These are phyloP conservation scores for Craniophora ligustri DNA, from an alignment of 2,888 invertebrate species.

Conservation along the genomic window DNA sequence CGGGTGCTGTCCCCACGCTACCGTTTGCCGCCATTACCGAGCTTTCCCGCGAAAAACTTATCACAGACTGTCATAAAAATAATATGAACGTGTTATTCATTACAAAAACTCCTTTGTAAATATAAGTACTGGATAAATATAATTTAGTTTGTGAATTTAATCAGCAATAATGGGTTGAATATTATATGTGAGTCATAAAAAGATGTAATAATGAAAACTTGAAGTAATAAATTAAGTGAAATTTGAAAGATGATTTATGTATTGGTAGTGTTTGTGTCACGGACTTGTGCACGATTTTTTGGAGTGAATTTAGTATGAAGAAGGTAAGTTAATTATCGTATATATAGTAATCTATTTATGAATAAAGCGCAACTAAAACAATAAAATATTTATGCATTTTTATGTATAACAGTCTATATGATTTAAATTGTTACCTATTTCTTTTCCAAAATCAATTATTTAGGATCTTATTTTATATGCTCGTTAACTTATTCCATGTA, in stretches of 20 bases:
- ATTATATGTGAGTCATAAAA: slow-evolving; percentile 11
- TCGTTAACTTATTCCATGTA: no score
- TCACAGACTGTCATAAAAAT: slow-evolving; percentile 52
- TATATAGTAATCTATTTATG: neutral
- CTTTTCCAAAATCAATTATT: no score
- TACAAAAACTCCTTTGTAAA: slow-evolving; percentile 8
- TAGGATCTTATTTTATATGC: no score
- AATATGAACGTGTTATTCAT: slow-evolving; percentile 26
- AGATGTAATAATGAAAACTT: slow-evolving; percentile 4
- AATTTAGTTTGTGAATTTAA: slow-evolving; percentile 2
- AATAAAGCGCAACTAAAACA: neutral
- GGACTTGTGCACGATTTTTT: slow-evolving; percentile 34
- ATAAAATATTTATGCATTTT: no score
- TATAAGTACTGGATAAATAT: neutral
- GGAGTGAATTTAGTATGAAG: slow-evolving; percentile 18
- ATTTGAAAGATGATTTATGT: slow-evolving; percentile 40
- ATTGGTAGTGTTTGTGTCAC: slow-evolving; percentile 40
- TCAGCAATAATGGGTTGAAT: slow-evolving; percentile 36
- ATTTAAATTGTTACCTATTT: no score
- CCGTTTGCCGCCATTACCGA: slow-evolving; percentile 55
- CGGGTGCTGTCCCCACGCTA: slow-evolving; percentile 65
- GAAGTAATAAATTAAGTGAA: slow-evolving; percentile 16
- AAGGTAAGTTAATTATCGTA: slow-evolving; percentile 38
- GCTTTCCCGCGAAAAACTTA: slow-evolving; percentile 81
- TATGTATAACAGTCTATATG: no score